Base-by-base conservation (phyloP, 2,797 vertebrate genomes). In the Rhynchotus rufescens region DNA sequence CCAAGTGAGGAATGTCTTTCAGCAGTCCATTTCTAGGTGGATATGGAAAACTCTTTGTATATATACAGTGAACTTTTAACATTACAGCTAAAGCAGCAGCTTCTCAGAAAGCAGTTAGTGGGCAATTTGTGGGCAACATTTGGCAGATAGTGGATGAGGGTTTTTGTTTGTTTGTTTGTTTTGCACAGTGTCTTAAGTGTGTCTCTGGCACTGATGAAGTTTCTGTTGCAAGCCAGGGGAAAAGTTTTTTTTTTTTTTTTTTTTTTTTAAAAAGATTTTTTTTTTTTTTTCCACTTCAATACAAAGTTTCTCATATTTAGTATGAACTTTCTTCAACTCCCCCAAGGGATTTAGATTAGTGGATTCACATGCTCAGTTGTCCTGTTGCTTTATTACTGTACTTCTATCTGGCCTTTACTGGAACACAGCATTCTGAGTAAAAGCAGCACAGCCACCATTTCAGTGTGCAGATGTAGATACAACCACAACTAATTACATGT, bases 401-500 rank as follows among this genome's bases (percentile, higher is more conserved):
- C 67, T 77, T 61, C 25, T 16, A 30, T 64, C 34, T 38, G 12
- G 11, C 65, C n/a, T 60, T 62, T 65, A 61, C 2, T 77, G 32
- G 62, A 78, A 78, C 19, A 28, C 9, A 30, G 25, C 4, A 54
- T 90, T 78, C n/a, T 5, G 8, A 84, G 56, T 47, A 42, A 52
- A 92, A 85, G 32, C 42, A 26, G 44, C 34, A 38, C 25, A 69
- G 9, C 8, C 5, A 13, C 12, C 15, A 12, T 75, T 87, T 61
- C 82, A 30, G n/a, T 84, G 42, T 0, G 0, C 13, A 47, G 21
- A 13, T 56, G 26, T 14, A 49, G 9, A 22, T 44, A 30, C n/a
- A 77, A 40, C 30, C 11, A 65, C 26, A 36, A 67, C 36, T 69
- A 0, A 60, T 68, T 51, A 66, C 42, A 6, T 38, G 68, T 15